Percentiles rank a stretch among this genome's conserved stretches.
phyloP scores from a whole-genome alignment of 2,113 vertebrate genomes.

The Nothocercus nigrocapillus region DNA sequence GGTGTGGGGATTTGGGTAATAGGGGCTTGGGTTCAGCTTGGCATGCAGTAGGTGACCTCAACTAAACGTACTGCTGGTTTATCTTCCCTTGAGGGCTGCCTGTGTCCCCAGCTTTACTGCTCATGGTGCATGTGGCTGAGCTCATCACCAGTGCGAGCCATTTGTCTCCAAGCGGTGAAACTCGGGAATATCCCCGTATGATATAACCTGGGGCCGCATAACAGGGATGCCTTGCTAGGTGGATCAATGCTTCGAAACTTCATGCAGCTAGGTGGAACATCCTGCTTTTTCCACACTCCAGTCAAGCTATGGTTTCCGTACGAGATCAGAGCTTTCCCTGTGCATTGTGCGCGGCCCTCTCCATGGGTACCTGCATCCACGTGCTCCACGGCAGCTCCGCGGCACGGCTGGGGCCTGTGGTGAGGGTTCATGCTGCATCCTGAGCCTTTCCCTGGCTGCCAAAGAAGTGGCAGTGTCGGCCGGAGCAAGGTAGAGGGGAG shows the following conservation, averaged over 20 bases:
- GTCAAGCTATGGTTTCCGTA: not conserved
- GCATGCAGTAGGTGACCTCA: not conserved
- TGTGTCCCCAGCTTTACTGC: not conserved
- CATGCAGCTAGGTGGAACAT: not conserved
- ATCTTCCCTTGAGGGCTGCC: not conserved
- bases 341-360: not conserved
- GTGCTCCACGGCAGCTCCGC: fast-evolving
- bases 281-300: not conserved
- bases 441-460: not conserved
- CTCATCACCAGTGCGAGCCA: not conserved
- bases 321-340: not conserved
- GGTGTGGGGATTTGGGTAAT: not conserved
- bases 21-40: not conserved
- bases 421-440: not conserved
- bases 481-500: not conserved
- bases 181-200: not conserved
- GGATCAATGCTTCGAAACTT: not conserved
- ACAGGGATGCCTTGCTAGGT: not conserved
- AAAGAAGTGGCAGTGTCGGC: not conserved
- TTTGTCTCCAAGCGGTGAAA: not conserved
- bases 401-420: not conserved
- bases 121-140: not conserved
- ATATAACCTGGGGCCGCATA: fast-evolving
- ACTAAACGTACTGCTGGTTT: not conserved
- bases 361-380: not conserved